Conservation (phyloP, 2,888 invertebrate genomes). For the Limnephilus rhombicus region DNA sequence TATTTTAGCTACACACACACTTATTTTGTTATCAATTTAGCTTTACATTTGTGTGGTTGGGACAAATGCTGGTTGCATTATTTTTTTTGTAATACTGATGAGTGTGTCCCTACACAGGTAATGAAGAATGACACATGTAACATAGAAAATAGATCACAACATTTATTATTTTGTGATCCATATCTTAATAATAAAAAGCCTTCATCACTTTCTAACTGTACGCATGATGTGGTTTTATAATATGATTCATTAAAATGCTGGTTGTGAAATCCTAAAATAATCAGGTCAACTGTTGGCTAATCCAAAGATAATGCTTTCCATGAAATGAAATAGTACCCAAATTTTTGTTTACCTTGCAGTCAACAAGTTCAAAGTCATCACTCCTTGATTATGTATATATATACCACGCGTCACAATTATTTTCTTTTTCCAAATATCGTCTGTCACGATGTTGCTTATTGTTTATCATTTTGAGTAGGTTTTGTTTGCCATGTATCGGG, state of each 20-base stretch:
- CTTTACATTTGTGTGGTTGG: neutral
- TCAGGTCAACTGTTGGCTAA: neutral
- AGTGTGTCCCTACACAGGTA: neutral
- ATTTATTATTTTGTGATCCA: neutral
- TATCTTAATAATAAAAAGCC: neutral
- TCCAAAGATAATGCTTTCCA: neutral
- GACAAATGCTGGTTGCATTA: slow-evolving; percentile 1
- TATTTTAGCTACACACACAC: neutral
- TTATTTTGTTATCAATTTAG: neutral
- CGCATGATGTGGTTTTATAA: neutral
- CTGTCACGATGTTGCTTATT: neutral
- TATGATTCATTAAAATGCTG: neutral
- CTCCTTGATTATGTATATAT: neutral
- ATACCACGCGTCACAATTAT: neutral
- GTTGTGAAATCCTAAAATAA: neutral
- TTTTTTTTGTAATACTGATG: neutral
- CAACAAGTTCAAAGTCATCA: neutral
- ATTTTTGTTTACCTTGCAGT: neutral
- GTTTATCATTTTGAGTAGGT: neutral
- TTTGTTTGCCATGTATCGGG: neutral
- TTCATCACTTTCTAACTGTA: neutral
- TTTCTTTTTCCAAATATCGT: neutral
- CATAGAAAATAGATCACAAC: neutral
- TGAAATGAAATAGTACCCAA: neutral
- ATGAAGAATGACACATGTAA: neutral